Conservation (phyloP, 2,113 vertebrate species). For the Arothron firmamentum region DNA sequence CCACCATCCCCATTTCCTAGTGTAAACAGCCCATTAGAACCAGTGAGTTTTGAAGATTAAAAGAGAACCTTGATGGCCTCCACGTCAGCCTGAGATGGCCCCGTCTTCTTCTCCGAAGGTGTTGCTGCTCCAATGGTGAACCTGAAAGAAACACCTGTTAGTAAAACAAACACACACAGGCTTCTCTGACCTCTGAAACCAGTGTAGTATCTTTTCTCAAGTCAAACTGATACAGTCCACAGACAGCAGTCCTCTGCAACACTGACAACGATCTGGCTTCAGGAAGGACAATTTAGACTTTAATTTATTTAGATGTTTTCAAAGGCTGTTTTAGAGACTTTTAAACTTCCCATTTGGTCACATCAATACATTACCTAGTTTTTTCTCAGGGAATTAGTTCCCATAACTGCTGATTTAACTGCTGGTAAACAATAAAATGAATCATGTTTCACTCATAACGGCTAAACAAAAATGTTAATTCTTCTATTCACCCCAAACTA, state of each 20-base stretch:
- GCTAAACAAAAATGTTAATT: too few relatives aligned
- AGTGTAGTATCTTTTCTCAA: slow-evolving; percentile 94
- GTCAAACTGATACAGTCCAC: slow-evolving; percentile 88
- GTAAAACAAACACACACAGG: slow-evolving; percentile 27
- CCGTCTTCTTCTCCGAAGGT: slow-evolving; percentile 86
- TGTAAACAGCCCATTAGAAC: too few relatives aligned
- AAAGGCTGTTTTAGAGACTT: too few relatives aligned
- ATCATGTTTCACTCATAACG: too few relatives aligned
- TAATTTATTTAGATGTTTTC: too few relatives aligned
- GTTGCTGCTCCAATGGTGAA: slow-evolving; percentile 89
- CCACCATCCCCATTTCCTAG: too few relatives aligned
- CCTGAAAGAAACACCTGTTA: slow-evolving; percentile 62
- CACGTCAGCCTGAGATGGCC: slow-evolving; percentile 88
- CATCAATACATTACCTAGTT: too few relatives aligned
- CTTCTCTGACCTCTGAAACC: slow-evolving; percentile 80
- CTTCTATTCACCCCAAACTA: too few relatives aligned
- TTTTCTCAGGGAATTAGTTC: not conserved
- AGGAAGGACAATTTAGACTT: not conserved
- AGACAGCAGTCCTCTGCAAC: slow-evolving; percentile 83
- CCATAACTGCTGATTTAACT: not conserved
- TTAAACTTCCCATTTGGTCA: not conserved
- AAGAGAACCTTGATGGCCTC: slow-evolving; percentile 91
- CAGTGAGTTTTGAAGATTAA: too few relatives aligned
- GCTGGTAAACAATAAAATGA: too few relatives aligned
- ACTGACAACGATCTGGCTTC: slow-evolving; percentile 41